phyloP scores from a whole-genome alignment of 2,888 invertebrate species.

The Cancer borealis region DNA sequence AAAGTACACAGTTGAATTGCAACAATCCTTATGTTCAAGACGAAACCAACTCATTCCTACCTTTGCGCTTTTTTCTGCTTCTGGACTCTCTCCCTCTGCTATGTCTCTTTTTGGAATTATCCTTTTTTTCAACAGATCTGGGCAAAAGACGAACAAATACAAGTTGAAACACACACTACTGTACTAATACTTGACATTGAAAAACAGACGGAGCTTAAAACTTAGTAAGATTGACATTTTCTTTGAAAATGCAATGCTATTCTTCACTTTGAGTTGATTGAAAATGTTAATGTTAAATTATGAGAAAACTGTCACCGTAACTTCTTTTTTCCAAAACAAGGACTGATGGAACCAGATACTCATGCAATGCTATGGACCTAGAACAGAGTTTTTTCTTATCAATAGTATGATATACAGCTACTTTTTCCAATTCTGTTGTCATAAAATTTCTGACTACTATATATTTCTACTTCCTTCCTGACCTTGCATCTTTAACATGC shows the following conservation, averaged over 20 bases:
- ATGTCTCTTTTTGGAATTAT: slow-evolving; percentile 51
- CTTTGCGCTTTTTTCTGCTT: slow-evolving; percentile 51
- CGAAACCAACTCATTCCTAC: background rate
- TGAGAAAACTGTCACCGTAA: background rate
- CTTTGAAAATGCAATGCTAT: background rate
- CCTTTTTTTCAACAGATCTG: slow-evolving; percentile 62
- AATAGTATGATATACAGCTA: background rate
- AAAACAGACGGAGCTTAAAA: background rate
- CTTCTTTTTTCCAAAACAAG: background rate
- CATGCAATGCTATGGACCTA: background rate
- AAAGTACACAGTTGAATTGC: background rate
- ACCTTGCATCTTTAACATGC: background rate
- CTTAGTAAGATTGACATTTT: background rate
- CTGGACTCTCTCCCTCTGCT: slow-evolving; percentile 56
- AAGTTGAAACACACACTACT: background rate
- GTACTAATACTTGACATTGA: background rate
- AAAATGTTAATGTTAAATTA: background rate
- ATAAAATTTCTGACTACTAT: background rate
- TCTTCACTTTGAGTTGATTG: background rate
- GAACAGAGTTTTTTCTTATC: no score
- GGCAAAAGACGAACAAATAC: background rate
- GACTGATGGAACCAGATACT: background rate
- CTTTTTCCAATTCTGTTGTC: background rate
- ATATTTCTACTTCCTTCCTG: background rate
- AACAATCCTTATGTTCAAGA: background rate